Evolutionary conservation across 2,888 invertebrate species (phyloP), one percentile per base, ranked within the genome.

Genomic region (Linnaemya vulpina): DNA sequence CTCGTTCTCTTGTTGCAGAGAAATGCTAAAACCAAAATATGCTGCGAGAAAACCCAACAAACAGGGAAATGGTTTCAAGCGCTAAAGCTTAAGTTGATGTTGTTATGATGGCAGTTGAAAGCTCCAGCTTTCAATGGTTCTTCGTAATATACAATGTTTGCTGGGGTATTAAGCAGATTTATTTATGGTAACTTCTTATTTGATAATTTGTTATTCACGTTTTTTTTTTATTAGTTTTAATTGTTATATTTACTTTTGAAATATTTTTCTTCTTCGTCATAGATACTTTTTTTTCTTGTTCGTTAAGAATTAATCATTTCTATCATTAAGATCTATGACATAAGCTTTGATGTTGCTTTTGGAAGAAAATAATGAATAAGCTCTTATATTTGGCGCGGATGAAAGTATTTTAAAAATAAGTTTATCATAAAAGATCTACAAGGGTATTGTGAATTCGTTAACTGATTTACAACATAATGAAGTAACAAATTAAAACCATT

Each of bases 221-320:
- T 9, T 10, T n/a, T 35, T n/a, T 60, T 11, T n/a, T 51, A 5
- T 20, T 40, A 11, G 30, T 43, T 65, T 40, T 70, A 15, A 22
- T 55, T n/a, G n/a, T n/a, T 20, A 15, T 70, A 15, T 9, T 53
- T 20, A n/a, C 20, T n/a, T 49, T 17, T 67, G 3, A 25, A 20
- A 38, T 74, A 22, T 62, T 49, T 62, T 49, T 46, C 22, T 46
- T 53, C 40, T 13, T 46, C 11, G 13, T 35, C 20, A 67, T 17
- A 13, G 5, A 22, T 9, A 70, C 38, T n/a, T n/a, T n/a, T n/a
- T n/a, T n/a, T n/a, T n/a, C n/a, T n/a, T n/a, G n/a, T n/a, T n/a
- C n/a, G n/a, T 40, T 35, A 68, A 35, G 40, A 63, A 75, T 63
- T 75, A 75, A 75, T 75, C 38, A 63, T 63, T 15, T 46, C 3